phyloP scores from a whole-genome alignment of 2,888 invertebrate species.

The Cryptocephalus moraei region DNA sequence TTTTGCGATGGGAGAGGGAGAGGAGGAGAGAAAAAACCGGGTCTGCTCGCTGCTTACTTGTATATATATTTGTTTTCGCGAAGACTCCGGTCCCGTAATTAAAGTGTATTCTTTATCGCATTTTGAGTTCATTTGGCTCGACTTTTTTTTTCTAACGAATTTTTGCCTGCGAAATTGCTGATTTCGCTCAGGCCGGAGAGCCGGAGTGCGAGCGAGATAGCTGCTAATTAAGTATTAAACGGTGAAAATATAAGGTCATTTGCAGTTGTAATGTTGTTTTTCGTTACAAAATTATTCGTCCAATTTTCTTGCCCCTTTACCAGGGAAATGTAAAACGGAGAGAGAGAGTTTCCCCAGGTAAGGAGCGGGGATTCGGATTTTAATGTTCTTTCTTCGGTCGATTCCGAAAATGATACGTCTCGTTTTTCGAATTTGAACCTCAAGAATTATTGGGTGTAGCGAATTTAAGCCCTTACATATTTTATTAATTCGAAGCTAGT shows the following conservation, averaged over 20 bases:
- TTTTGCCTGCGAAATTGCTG: constrained; percentile 11
- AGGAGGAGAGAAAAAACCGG: background rate
- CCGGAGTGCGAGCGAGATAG: constrained; percentile 7
- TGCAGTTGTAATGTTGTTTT: constrained; percentile 15
- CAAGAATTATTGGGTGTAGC: too few relatives aligned
- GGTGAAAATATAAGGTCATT: constrained; percentile 19
- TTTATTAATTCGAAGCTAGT: too few relatives aligned
- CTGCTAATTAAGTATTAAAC: constrained; percentile 20
- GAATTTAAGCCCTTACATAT: too few relatives aligned
- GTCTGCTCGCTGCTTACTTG: background rate
- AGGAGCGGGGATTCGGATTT: too few relatives aligned
- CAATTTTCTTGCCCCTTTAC: constrained; percentile 13
- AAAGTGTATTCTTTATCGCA: constrained; percentile 35
- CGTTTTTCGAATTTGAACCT: too few relatives aligned
- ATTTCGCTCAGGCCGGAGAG: background rate
- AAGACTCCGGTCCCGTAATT: constrained; percentile 22
- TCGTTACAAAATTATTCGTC: constrained; percentile 11
- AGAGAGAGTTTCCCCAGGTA: background rate
- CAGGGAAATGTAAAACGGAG: constrained; percentile 5
- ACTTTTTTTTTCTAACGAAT: constrained; percentile 12
- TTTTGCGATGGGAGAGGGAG: background rate
- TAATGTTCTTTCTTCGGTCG: too few relatives aligned
- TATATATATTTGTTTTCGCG: constrained; percentile 9
- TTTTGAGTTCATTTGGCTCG: constrained; percentile 24
- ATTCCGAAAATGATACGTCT: too few relatives aligned